Conservation (phyloP, 2,888 invertebrate species). For the Cerceris ruficornis region DNA sequence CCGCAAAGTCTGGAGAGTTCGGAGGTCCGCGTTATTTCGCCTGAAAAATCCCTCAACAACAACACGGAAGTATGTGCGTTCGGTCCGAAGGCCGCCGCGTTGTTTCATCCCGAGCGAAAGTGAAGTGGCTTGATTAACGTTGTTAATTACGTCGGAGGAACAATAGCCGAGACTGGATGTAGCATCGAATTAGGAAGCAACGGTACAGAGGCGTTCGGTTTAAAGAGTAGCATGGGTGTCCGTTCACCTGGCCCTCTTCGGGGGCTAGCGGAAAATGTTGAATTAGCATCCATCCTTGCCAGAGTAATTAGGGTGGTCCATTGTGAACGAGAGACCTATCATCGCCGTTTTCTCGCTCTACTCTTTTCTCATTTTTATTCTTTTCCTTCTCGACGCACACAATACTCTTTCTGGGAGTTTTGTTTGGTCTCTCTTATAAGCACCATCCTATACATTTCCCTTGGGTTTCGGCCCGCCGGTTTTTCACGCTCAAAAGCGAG, state of each 20-base stretch:
- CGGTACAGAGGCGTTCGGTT: constrained; percentile 28
- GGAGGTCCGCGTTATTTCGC: no score
- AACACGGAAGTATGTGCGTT: not conserved
- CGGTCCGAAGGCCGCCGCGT: not conserved
- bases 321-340: constrained; percentile 45
- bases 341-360: constrained; percentile 15
- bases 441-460: not conserved
- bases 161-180: constrained; percentile 37
- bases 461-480: not conserved
- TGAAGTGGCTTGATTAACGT: constrained; percentile 47
- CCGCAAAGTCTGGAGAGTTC: no score
- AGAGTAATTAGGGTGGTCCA: constrained; percentile 55
- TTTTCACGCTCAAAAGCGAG: no score
- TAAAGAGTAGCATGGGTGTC: constrained; percentile 41
- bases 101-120: not conserved
- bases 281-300: constrained; percentile 52
- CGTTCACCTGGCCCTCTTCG: constrained; percentile 5
- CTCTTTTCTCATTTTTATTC: not conserved
- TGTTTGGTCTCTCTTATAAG: not conserved
- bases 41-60: not conserved
- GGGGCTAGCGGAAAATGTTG: constrained; percentile 43
- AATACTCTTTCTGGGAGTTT: not conserved
- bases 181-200: constrained; percentile 42
- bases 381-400: not conserved
- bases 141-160: constrained; percentile 44